Evolutionary conservation across 2,797 vertebrate genomes (phyloP).

Genomic region (Spea hammondii): DNA sequence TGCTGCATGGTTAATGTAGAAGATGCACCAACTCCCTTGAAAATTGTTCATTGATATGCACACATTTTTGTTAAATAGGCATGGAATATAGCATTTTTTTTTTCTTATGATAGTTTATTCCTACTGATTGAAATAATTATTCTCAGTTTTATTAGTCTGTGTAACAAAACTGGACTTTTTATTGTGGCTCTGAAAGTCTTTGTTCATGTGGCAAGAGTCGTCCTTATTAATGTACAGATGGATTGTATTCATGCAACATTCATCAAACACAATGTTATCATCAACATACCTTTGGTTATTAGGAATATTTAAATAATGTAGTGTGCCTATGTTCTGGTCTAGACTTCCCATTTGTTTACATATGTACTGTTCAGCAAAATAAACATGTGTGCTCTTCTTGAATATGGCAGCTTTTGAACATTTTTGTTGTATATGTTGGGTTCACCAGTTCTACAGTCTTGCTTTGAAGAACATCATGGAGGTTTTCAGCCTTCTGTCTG

Average conservation of each 20-base stretch:
- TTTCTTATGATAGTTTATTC: not conserved
- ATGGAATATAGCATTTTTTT: too few species aligned
- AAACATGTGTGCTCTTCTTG: not conserved
- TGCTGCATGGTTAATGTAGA: too few species aligned
- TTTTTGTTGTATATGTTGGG: conserved; percentile 23
- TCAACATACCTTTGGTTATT: not conserved
- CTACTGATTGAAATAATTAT: not conserved
- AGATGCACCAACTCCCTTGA: too few species aligned
- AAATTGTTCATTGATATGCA: too few species aligned
- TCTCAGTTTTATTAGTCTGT: not conserved
- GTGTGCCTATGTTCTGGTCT: not conserved
- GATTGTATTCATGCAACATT: not conserved
- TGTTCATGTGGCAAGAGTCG: not conserved
- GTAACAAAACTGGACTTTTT: too few species aligned
- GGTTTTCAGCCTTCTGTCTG: not conserved
- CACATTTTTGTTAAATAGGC: too few species aligned
- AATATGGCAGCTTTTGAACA: not conserved
- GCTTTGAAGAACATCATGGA: not conserved
- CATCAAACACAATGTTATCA: not conserved
- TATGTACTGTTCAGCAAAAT: not conserved
- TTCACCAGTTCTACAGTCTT: conserved; percentile 32
- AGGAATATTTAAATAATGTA: not conserved
- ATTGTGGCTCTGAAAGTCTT: too few species aligned
- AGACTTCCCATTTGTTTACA: not conserved
- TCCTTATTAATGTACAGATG: not conserved